These are phyloP conservation scores for Syngnathus acus DNA, from an alignment of 2,797 vertebrate species.

Conservation along the genomic window DNA sequence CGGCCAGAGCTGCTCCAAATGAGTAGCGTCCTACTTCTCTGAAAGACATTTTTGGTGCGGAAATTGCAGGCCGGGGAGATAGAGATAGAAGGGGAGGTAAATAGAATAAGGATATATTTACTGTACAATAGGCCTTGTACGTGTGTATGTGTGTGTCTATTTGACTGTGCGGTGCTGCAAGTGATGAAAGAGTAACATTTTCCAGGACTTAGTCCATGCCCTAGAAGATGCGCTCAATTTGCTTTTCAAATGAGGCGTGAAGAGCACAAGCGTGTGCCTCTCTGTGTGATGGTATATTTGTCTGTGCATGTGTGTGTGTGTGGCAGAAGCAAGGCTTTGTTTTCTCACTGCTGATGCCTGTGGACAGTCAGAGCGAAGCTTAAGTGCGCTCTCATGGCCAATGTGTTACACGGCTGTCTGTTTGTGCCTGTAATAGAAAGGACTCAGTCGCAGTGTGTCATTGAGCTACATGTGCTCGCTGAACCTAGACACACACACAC, in stretches of 20 bases:
- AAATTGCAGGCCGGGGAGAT: constrained; percentile 58
- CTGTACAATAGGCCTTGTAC: constrained; percentile 34
- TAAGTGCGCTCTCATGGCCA: constrained; percentile 59
- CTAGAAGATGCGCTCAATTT: constrained; percentile 69
- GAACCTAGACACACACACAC: constrained; percentile 16
- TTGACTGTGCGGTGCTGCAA: constrained; percentile 9
- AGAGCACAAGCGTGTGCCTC: constrained; percentile 41
- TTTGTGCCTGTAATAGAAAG: constrained; percentile 58
- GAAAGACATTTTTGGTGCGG: constrained; percentile 64
- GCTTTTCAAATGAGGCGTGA: constrained; percentile 73
- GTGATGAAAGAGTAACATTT: constrained; percentile 48
- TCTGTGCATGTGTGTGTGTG: constrained; percentile 30
- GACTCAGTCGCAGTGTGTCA: constrained; percentile 48
- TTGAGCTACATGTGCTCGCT: constrained; percentile 26
- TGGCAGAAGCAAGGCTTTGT: constrained; percentile 38
- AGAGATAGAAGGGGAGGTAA: constrained; percentile 51
- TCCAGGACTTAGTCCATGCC: constrained; percentile 58
- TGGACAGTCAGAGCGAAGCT: constrained; percentile 44
- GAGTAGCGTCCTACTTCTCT: constrained; percentile 64
- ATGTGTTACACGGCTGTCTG: constrained; percentile 51
- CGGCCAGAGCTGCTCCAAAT: constrained; percentile 78
- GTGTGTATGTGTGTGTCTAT: neutral
- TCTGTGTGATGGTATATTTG: constrained; percentile 43
- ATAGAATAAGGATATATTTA: constrained; percentile 58
- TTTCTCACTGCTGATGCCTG: constrained; percentile 57